phyloP scores from a whole-genome alignment of 2,113 vertebrate genomes.

The Thamnophis sirtalis region DNA sequence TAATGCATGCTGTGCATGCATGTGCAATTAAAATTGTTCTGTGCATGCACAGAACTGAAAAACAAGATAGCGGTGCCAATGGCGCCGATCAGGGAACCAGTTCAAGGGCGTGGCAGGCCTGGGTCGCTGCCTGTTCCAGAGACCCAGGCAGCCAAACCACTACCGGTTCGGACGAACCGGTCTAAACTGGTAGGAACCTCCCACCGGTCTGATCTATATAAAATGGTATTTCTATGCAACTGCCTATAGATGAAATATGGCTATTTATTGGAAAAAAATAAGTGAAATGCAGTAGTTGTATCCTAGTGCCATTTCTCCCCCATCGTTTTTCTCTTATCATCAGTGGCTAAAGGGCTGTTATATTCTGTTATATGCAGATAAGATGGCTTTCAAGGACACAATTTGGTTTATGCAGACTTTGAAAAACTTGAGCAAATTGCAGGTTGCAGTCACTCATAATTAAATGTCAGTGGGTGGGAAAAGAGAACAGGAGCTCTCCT shows the following conservation, averaged over 20 bases:
- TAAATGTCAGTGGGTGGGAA: background rate
- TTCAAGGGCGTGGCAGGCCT: too few relatives aligned
- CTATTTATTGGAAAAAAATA: background rate
- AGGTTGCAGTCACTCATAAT: background rate
- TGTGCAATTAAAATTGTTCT: too few relatives aligned
- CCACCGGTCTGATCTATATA: background rate
- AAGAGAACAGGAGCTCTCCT: background rate
- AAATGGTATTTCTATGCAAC: background rate
- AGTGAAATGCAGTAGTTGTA: background rate
- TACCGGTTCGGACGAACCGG: too few relatives aligned
- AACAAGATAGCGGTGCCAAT: too few relatives aligned
- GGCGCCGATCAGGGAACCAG: too few relatives aligned
- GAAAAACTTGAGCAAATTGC: background rate
- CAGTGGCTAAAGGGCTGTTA: background rate
- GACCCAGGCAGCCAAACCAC: too few relatives aligned
- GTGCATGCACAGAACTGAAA: too few relatives aligned
- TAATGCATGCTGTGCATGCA: too few relatives aligned
- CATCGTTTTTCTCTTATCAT: background rate
- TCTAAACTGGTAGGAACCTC: too few relatives aligned
- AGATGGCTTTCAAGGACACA: background rate
- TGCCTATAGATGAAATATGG: background rate
- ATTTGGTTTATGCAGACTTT: background rate
- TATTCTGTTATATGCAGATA: background rate
- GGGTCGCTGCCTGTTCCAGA: too few relatives aligned
- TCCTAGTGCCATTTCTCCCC: background rate